These are phyloP conservation scores for Andrena praecox DNA, from an alignment of 2,888 invertebrate species.

Conservation along the genomic window DNA sequence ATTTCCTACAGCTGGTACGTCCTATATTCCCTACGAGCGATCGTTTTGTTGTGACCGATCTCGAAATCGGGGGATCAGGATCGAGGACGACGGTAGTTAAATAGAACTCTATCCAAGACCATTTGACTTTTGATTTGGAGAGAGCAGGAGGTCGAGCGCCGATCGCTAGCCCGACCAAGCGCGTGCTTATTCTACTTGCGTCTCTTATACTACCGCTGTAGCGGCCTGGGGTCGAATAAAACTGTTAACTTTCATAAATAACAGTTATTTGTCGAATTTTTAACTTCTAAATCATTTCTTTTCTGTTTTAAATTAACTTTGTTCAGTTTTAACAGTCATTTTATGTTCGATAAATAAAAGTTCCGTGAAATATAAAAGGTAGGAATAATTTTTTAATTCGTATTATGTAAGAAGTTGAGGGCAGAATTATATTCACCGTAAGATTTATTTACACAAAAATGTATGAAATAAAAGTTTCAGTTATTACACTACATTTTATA, in stretches of 20 bases:
- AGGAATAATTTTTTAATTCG: no score
- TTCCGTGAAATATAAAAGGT: no score
- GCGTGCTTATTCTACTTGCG: background rate
- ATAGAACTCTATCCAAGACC: background rate
- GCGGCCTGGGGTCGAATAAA: background rate
- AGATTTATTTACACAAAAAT: no score
- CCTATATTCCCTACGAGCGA: background rate
- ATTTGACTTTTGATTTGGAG: background rate
- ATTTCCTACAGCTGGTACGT: background rate
- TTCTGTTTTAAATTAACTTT: no score
- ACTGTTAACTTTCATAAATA: background rate
- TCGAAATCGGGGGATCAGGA: background rate
- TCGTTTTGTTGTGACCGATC: constrained; percentile 2
- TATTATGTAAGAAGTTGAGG: no score
- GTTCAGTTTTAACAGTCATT: no score
- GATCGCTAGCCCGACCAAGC: background rate
- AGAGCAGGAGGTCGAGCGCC: background rate
- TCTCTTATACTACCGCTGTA: background rate
- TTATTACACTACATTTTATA: no score
- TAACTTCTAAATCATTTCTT: no score
- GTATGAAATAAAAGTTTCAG: no score
- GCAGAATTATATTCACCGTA: no score
- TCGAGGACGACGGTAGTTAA: background rate
- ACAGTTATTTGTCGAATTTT: no score
- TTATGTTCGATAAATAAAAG: no score